phyloP scores from a whole-genome alignment of 2,113 vertebrate genomes.

The Jacana jacana region DNA sequence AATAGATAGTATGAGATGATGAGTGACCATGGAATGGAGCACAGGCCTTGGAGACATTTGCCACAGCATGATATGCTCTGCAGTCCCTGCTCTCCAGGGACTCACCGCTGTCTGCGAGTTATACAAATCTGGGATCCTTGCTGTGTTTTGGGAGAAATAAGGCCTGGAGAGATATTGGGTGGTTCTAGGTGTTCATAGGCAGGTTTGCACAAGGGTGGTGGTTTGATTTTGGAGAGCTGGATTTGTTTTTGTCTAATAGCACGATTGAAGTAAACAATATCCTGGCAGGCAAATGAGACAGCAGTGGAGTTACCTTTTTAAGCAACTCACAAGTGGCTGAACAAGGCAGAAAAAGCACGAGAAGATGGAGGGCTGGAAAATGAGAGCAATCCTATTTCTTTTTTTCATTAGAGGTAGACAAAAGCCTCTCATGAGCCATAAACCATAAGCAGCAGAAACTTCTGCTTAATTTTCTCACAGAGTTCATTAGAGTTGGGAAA shows the following conservation, averaged over 20 bases:
- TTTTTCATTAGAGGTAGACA: neutral
- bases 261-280: neutral
- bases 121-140: fast-evolving
- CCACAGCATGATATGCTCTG: neutral
- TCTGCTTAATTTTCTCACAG: constrained; percentile 2
- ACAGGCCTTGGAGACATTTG: neutral
- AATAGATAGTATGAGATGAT: neutral
- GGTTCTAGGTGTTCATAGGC: neutral
- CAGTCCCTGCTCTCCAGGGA: neutral
- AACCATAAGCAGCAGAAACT: neutral
- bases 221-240: neutral
- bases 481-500: neutral
- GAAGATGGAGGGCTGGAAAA: neutral
- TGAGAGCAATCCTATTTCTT: neutral
- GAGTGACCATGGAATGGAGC: neutral
- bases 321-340: neutral
- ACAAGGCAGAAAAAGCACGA: neutral
- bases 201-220: neutral
- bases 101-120: neutral
- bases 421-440: neutral
- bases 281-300: neutral
- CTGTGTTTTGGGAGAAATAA: neutral
- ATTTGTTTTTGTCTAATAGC: neutral
- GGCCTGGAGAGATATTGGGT: neutral
- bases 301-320: neutral